phyloP scores from a whole-genome alignment of 2,888 invertebrate species.

The Rutpela maculata region DNA sequence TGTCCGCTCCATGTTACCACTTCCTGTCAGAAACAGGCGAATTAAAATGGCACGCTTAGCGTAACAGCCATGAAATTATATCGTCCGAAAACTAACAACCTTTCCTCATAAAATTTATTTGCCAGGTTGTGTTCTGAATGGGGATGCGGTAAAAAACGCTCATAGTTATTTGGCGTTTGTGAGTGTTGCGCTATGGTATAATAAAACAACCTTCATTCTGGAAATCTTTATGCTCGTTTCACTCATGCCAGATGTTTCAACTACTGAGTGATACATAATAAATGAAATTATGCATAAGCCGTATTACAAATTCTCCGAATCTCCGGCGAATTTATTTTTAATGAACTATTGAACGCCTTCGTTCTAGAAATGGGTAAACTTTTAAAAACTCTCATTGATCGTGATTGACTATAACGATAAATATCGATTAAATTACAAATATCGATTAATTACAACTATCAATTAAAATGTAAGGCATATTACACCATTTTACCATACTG shows the following conservation, averaged over 20 bases:
- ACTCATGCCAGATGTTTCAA: not conserved
- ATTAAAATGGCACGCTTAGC: constrained; percentile 68
- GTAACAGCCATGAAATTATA: constrained; percentile 70
- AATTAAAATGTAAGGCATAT: no score
- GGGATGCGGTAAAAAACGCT: constrained; percentile 36
- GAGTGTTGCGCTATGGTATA: not conserved
- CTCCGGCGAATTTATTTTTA: no score
- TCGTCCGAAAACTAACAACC: constrained; percentile 67
- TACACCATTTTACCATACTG: no score
- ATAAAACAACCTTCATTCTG: not conserved
- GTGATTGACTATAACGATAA: no score
- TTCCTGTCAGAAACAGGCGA: constrained; percentile 68
- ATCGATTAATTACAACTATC: no score
- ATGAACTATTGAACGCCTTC: no score
- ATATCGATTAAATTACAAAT: no score
- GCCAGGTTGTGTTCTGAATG: constrained; percentile 32
- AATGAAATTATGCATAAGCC: no score
- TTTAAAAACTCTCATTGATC: no score
- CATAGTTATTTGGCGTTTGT: not conserved
- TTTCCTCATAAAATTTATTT: constrained; percentile 41
- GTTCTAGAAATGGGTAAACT: no score
- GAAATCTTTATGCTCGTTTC: not conserved
- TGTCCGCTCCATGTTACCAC: constrained; percentile 64
- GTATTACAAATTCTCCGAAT: no score
- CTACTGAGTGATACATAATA: not conserved